These are phyloP conservation scores for Callorhinus ursinus DNA, from an alignment of 2,113 vertebrate species.

Conservation along the genomic window DNA sequence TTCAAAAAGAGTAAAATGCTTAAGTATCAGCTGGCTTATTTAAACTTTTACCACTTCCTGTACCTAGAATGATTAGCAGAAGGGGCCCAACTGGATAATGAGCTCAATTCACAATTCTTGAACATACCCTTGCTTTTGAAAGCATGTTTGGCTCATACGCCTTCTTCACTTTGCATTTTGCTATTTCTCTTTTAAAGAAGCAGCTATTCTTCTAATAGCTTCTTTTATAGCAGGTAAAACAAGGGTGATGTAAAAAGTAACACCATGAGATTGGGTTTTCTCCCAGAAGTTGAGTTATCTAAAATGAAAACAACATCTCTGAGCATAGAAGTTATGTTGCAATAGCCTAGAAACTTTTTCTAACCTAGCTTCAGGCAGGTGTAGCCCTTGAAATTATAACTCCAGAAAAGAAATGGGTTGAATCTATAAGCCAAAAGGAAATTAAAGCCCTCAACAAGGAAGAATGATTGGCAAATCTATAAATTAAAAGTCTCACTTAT, in stretches of 20 bases:
- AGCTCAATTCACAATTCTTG: background rate
- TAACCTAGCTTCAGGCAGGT: background rate
- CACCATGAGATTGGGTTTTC: background rate
- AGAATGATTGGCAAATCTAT: background rate
- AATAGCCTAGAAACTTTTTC: background rate
- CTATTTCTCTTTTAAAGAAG: slow-evolving; percentile 6
- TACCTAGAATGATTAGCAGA: background rate
- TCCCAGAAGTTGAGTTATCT: background rate
- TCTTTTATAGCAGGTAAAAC: background rate
- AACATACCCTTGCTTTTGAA: background rate
- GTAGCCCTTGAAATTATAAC: background rate
- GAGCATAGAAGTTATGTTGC: background rate
- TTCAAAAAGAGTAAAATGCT: slow-evolving; percentile 22
- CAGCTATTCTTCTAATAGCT: background rate
- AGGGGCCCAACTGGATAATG: background rate
- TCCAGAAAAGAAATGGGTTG: background rate
- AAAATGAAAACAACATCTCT: background rate
- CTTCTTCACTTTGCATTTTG: slow-evolving; percentile 64
- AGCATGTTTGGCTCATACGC: background rate
- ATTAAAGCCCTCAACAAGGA: background rate
- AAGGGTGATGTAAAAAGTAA: background rate
- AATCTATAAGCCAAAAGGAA: slow-evolving; percentile 42
- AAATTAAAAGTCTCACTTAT: background rate
- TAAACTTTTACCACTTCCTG: slow-evolving; percentile 71
- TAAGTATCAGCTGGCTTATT: slow-evolving; percentile 58